Evolutionary conservation across 2,797 vertebrate species (phyloP).

Genomic region (Potorous gilbertii): DNA sequence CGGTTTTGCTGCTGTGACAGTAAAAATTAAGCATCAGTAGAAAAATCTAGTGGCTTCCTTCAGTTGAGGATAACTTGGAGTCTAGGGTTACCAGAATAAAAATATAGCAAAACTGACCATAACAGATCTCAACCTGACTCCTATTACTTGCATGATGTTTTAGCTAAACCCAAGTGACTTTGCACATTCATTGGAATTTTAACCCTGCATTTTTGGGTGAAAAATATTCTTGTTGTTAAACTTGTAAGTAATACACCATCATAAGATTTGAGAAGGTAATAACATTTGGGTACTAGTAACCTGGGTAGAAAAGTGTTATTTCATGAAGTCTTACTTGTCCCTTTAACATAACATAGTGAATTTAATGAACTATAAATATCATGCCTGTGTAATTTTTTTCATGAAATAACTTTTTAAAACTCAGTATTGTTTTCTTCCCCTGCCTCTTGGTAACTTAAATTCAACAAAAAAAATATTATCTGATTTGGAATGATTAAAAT

Average conservation of each 20-base stretch:
- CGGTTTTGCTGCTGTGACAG: background rate
- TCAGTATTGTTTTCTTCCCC: background rate
- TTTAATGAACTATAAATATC: background rate
- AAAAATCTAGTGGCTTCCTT: background rate
- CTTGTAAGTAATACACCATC: background rate
- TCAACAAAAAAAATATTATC: background rate
- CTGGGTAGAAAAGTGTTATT: background rate
- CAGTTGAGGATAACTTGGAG: background rate
- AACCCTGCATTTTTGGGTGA: background rate
- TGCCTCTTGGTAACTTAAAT: background rate
- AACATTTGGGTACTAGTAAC: background rate
- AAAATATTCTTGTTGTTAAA: background rate
- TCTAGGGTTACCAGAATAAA: background rate
- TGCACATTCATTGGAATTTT: background rate
- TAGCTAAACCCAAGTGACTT: background rate
- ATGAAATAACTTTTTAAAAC: constrained; percentile 9
- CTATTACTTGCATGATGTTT: background rate
- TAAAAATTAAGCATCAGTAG: background rate
- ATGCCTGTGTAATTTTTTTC: background rate
- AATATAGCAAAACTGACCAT: background rate
- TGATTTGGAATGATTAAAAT: background rate
- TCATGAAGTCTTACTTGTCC: background rate
- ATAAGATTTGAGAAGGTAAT: constrained; percentile 19
- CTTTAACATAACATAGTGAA: constrained; percentile 10
- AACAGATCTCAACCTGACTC: background rate